Percentiles rank a stretch among this genome's conserved stretches.
Conservation (phyloP, 2,888 invertebrate species). For the Caenorhabditis sinica region DNA sequence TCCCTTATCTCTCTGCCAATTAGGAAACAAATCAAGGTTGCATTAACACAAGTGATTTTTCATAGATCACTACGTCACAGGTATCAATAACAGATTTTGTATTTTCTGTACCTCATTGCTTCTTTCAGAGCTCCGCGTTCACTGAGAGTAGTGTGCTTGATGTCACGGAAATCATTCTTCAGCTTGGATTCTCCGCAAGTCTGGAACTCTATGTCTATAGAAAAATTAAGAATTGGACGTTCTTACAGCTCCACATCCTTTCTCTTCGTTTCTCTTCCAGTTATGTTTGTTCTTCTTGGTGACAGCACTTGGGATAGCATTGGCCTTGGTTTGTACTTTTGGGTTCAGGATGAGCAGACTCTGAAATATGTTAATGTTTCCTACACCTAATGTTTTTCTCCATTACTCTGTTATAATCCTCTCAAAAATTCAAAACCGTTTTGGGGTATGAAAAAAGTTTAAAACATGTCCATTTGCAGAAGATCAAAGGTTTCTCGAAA, state of each 20-base stretch:
- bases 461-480: slow-evolving; percentile 11
- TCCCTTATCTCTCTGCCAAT: not conserved
- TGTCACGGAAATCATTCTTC: slow-evolving; percentile 94
- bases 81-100: not conserved
- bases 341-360: slow-evolving; percentile 93
- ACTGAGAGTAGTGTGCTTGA: slow-evolving; percentile 97
- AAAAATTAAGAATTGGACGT: not conserved
- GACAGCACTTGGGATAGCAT: slow-evolving; percentile 90
- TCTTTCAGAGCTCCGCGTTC: slow-evolving; percentile 92
- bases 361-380: slow-evolving; percentile 88
- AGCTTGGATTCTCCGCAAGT: slow-evolving; percentile 87
- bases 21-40: slow-evolving; percentile 16
- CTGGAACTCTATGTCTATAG: slow-evolving; percentile 59
- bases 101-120: slow-evolving; percentile 74
- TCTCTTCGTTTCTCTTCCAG: slow-evolving; percentile 95
- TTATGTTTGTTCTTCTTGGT: slow-evolving; percentile 93
- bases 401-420: not conserved
- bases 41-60: slow-evolving; percentile 17
- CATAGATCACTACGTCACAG: slow-evolving; percentile 56
- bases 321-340: slow-evolving; percentile 89
- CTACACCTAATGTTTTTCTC: no score
- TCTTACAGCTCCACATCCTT: slow-evolving; percentile 89
- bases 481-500: slow-evolving; percentile 43
- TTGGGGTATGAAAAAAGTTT: not conserved
- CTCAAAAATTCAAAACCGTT: not conserved